These are phyloP conservation scores for Atethmia centrago DNA, from an alignment of 2,888 invertebrate genomes.

Conservation along the genomic window DNA sequence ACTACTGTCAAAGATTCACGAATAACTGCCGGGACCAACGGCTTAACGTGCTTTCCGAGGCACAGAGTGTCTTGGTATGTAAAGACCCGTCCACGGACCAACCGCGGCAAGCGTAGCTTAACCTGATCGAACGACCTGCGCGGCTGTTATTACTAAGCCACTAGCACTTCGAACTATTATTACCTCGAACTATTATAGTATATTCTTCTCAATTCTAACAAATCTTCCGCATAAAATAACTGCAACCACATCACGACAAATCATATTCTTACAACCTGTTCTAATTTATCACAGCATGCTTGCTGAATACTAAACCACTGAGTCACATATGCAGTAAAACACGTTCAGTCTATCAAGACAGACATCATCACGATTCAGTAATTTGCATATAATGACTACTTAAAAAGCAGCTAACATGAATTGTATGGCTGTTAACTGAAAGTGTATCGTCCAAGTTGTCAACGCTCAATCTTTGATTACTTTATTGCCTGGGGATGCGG, in stretches of 20 bases:
- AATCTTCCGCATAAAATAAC: background rate
- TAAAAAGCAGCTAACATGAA: conserved; percentile 83
- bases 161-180: no score
- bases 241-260: background rate
- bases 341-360: conserved; percentile 79
- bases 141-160: no score
- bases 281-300: conserved; percentile 58
- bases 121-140: no score
- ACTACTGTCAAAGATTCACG: no score
- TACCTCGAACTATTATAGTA: background rate
- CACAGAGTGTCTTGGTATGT: no score
- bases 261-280: conserved; percentile 48
- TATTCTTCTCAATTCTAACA: background rate
- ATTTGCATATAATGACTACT: conserved; percentile 88
- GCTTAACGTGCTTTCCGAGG: no score
- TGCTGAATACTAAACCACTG: conserved; percentile 56
- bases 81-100: no score
- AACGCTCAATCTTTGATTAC: conserved; percentile 81
- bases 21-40: no score
- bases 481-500: conserved; percentile 72
- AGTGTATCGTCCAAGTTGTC: conserved; percentile 81
- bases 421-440: conserved; percentile 77
- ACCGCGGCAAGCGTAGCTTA: no score
- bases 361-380: conserved; percentile 80
- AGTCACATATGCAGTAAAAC: conserved; percentile 68